Conservation (phyloP, 2,113 vertebrate species). For the Eurypyga helias region DNA sequence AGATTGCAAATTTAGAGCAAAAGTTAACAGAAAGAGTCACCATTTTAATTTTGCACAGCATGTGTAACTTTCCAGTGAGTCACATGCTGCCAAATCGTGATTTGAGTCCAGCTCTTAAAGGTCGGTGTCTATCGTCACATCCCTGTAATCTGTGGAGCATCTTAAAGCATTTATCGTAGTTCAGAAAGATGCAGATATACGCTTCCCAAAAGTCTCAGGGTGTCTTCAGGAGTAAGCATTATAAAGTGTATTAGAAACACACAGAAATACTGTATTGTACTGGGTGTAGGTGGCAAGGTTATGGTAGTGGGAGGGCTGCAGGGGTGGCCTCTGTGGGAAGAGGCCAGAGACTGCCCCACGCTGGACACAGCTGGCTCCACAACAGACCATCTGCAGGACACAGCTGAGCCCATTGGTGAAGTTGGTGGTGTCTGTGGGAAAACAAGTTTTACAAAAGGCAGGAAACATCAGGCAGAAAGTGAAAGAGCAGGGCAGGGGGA, state of each 20-base stretch:
- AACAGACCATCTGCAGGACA: background rate
- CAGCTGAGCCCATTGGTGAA: rapidly evolving
- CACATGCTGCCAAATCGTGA: rapidly evolving
- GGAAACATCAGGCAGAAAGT: background rate
- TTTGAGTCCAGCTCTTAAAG: background rate
- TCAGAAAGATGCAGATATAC: background rate
- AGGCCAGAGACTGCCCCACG: background rate
- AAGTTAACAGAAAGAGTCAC: background rate
- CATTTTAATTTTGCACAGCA: background rate
- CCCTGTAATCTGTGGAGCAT: background rate
- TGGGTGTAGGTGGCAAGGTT: background rate
- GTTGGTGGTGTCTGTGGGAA: background rate
- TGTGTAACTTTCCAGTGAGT: background rate
- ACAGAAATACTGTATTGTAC: background rate
- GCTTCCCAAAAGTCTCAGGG: background rate
- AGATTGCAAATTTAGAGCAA: background rate
- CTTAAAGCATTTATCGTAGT: background rate
- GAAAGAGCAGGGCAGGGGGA: rapidly evolving
- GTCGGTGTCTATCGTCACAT: background rate
- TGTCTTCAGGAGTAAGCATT: background rate
- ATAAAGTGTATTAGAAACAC: background rate
- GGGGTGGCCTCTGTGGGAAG: background rate
- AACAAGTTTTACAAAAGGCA: background rate
- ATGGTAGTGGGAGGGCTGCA: background rate
- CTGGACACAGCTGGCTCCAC: background rate